These are phyloP conservation scores for Macrosteles quadrilineatus DNA, from an alignment of 1,140 invertebrate species.

Conservation along the genomic window DNA sequence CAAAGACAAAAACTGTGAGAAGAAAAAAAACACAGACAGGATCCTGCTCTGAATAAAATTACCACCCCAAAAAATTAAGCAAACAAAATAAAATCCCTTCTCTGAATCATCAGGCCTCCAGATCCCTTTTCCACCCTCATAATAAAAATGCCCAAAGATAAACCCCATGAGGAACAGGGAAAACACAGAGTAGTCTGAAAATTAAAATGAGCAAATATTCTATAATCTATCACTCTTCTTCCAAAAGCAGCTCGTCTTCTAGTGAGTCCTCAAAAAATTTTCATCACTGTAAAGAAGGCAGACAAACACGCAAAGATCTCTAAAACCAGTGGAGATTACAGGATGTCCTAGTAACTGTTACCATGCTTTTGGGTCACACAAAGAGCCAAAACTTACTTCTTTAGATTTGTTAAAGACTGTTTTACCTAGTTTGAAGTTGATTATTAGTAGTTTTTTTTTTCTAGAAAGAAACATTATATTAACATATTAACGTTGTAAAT, in stretches of 20 bases:
- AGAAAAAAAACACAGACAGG: constrained; percentile 38
- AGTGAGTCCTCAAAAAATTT: constrained; percentile 17
- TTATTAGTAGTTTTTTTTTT: too few species aligned
- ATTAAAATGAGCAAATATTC: constrained; percentile 43
- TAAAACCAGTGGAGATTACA: constrained; percentile 1
- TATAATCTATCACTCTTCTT: neutral
- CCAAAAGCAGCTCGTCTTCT: neutral
- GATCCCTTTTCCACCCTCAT: constrained; percentile 49
- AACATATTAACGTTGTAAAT: too few species aligned
- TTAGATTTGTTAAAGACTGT: too few species aligned
- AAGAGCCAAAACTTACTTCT: too few species aligned
- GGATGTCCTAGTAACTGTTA: neutral
- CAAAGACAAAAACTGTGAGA: constrained; percentile 41
- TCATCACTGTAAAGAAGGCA: neutral
- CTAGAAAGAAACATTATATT: too few species aligned
- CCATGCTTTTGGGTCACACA: too few species aligned
- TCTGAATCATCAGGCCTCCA: constrained; percentile 40
- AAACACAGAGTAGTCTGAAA: constrained; percentile 40
- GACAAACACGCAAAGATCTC: neutral
- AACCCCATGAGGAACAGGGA: constrained; percentile 31
- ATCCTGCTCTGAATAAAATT: constrained; percentile 55
- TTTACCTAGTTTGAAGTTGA: too few species aligned
- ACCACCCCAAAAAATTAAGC: constrained; percentile 68
- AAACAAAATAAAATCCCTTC: constrained; percentile 46
- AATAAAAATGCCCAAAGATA: constrained; percentile 65